Evolutionary conservation across 2,797 vertebrate species (phyloP).

Genomic region (Bucorvus abyssinicus): DNA sequence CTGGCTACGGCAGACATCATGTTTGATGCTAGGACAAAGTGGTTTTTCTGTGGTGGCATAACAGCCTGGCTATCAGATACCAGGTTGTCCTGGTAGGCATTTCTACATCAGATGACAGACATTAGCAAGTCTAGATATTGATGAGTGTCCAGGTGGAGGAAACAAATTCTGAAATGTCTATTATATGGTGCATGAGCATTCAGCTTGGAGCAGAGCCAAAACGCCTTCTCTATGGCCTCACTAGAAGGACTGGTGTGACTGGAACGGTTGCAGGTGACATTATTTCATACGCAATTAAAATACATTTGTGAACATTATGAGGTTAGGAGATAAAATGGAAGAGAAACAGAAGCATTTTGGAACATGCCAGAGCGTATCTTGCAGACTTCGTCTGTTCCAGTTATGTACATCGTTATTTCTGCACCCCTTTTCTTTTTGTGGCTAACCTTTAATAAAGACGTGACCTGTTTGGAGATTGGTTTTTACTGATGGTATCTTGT

Average conservation of each 20-base stretch:
- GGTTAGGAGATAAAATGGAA: neutral
- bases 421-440: neutral
- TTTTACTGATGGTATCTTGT: neutral
- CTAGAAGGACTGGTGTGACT: neutral
- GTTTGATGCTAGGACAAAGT: neutral
- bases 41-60: rapidly evolving
- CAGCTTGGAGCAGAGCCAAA: neutral
- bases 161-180: neutral
- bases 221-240: neutral
- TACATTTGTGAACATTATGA: neutral
- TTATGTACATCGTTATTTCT: neutral
- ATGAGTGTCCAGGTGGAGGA: neutral
- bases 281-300: neutral
- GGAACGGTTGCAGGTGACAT: neutral
- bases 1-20: neutral
- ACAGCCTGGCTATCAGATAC: neutral
- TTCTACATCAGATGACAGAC: neutral
- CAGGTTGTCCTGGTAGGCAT: neutral
- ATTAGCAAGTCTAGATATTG: neutral
- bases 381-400: neutral
- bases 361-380: neutral
- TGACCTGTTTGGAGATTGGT: neutral
- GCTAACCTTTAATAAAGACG: neutral
- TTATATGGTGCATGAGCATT: neutral
- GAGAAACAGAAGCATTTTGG: neutral